Conservation (phyloP, 2,113 vertebrate species). For the Callocephalon fimbriatum region DNA sequence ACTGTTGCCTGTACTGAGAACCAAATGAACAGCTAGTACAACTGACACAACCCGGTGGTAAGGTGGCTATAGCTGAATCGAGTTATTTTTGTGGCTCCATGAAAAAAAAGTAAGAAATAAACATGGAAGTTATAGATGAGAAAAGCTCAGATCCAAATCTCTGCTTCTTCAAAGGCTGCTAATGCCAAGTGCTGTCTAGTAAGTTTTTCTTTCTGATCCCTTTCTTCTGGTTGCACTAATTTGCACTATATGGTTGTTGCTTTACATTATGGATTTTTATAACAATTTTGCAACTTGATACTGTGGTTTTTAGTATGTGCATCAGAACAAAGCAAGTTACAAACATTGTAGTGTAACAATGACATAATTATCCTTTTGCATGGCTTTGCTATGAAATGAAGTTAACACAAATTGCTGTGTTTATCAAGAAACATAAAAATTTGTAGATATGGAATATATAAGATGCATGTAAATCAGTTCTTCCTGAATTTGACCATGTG, state of each 20-base stretch:
- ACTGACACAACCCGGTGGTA: background rate
- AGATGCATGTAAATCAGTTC: background rate
- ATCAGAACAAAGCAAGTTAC: background rate
- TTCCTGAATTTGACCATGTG: background rate
- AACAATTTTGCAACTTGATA: background rate
- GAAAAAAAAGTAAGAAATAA: constrained; percentile 11
- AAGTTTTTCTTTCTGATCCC: background rate
- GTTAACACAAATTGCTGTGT: background rate
- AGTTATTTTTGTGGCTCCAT: background rate
- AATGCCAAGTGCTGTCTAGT: rapidly evolving
- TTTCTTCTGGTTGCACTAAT: background rate
- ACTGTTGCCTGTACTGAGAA: background rate
- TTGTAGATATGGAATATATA: background rate
- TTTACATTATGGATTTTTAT: background rate
- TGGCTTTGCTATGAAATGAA: background rate
- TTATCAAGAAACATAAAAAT: background rate
- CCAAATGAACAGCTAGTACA: background rate
- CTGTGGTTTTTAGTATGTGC: background rate
- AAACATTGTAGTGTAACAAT: background rate
- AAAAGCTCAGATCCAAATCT: background rate
- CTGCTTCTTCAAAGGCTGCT: background rate
- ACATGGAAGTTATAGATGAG: background rate
- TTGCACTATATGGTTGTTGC: background rate
- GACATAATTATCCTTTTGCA: background rate
- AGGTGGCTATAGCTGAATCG: background rate